These are phyloP conservation scores for Papilio aristodemus DNA, from an alignment of 1,140 invertebrate species.

Conservation along the genomic window DNA sequence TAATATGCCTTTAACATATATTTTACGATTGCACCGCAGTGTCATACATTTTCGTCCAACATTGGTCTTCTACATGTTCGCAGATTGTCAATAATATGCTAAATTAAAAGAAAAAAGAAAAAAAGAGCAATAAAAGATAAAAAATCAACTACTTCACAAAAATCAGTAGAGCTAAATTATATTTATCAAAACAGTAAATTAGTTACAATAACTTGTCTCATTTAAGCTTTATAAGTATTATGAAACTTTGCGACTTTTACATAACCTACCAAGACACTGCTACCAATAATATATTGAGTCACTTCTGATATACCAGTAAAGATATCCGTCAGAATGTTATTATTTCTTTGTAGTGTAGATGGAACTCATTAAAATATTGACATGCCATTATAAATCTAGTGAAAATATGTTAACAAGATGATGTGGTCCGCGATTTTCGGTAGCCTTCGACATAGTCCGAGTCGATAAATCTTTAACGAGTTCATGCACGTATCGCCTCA, in stretches of 20 bases:
- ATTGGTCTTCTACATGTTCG: no score
- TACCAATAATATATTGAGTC: not conserved
- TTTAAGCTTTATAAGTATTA: no score
- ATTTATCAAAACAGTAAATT: no score
- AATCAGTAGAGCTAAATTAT: no score
- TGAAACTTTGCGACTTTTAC: not conserved
- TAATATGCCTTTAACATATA: not conserved
- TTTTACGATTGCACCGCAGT: not conserved
- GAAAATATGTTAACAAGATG: conserved; percentile 66
- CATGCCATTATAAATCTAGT: conserved; percentile 58
- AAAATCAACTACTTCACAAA: no score
- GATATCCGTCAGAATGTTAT: conserved; percentile 34
- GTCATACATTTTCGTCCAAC: no score
- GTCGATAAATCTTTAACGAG: conserved; percentile 42
- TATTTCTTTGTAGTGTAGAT: conserved; percentile 43
- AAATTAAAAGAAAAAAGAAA: no score
- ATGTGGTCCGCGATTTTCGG: conserved; percentile 49
- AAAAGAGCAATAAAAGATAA: no score
- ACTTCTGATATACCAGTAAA: not conserved
- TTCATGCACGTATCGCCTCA: conserved; percentile 35
- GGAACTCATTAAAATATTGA: conserved; percentile 66
- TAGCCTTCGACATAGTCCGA: conserved; percentile 38
- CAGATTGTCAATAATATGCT: no score
- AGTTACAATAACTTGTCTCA: no score
- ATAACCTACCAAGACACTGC: not conserved